phyloP scores from a whole-genome alignment of 2,113 vertebrate species.

The Carettochelys insculpta region DNA sequence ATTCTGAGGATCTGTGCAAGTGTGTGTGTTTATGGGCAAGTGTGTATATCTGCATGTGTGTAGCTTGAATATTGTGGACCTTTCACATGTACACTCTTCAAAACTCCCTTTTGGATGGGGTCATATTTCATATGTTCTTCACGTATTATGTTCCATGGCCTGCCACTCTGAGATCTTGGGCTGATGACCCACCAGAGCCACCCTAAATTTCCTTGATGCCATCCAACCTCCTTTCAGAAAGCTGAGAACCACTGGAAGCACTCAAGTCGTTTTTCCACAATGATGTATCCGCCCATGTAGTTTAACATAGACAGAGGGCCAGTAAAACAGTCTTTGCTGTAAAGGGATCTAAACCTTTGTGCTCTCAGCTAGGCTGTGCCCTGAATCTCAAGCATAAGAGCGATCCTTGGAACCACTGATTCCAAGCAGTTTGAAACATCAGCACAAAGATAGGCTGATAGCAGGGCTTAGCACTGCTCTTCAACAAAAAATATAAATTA shows the following conservation, averaged over 20 bases:
- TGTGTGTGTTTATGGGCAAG: background rate
- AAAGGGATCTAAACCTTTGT: conserved; percentile 6
- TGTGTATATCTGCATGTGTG: background rate
- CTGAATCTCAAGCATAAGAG: conserved; percentile 11
- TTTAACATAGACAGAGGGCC: background rate
- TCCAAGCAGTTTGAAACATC: conserved; percentile 17
- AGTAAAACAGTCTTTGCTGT: background rate
- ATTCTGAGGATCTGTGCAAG: background rate
- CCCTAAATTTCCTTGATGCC: background rate
- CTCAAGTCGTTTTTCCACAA: background rate
- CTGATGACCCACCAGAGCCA: background rate
- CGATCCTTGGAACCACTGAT: conserved; percentile 6
- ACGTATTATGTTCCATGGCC: background rate
- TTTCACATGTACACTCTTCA: background rate
- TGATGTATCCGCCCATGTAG: background rate
- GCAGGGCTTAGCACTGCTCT: background rate
- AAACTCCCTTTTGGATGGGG: background rate
- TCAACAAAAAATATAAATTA: background rate
- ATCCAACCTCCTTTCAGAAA: background rate
- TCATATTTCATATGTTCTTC: background rate
- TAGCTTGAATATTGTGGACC: background rate
- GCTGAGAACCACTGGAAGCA: background rate
- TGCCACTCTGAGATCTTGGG: background rate
- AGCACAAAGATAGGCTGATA: background rate
- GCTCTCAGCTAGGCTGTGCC: background rate